Evolutionary conservation across 1,140 invertebrate species (phyloP).

Genomic region (Trialeurodes vaporariorum): DNA sequence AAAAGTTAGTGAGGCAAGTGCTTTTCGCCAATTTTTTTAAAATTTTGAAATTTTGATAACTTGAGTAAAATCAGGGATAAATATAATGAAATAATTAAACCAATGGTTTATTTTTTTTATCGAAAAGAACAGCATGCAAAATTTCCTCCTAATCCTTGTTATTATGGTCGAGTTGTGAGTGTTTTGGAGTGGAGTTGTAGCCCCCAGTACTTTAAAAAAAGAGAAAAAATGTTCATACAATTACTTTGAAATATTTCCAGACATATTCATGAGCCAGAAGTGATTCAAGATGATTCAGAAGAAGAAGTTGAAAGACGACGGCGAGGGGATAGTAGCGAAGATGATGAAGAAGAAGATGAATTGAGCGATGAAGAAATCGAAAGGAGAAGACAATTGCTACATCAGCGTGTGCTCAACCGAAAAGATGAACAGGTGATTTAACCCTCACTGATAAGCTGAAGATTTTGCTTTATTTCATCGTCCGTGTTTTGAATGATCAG

Average conservation of each 20-base stretch:
- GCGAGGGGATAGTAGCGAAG: conserved; percentile 38
- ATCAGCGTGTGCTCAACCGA: conserved; percentile 52
- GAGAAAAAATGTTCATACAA: background rate
- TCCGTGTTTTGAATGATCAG: too few relatives aligned
- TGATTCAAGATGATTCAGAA: conserved; percentile 42
- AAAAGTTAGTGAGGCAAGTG: too few relatives aligned
- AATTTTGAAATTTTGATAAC: too few relatives aligned
- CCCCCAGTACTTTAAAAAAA: too few relatives aligned
- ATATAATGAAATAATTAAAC: too few relatives aligned
- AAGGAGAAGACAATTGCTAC: conserved; percentile 53
- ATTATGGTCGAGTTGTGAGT: conserved; percentile 41
- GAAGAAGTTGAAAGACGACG: conserved; percentile 39
- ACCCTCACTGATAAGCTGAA: too few relatives aligned
- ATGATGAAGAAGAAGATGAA: conserved; percentile 56
- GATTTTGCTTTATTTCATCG: too few relatives aligned
- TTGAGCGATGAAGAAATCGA: conserved; percentile 75
- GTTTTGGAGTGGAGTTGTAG: too few relatives aligned
- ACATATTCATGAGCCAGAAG: conserved; percentile 51
- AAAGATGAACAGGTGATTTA: conserved; percentile 47
- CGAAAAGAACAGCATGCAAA: conserved; percentile 9
- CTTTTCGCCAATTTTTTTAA: too few relatives aligned
- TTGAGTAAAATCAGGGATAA: too few relatives aligned
- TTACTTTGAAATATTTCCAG: background rate
- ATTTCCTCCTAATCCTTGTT: conserved; percentile 4
- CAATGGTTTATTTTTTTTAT: conserved; percentile 3